Evolutionary conservation across 92 coral and sea anemone genomes (phyloP), one percentile per base, ranked within the genome.

Genomic region (Siderastrea siderea): DNA sequence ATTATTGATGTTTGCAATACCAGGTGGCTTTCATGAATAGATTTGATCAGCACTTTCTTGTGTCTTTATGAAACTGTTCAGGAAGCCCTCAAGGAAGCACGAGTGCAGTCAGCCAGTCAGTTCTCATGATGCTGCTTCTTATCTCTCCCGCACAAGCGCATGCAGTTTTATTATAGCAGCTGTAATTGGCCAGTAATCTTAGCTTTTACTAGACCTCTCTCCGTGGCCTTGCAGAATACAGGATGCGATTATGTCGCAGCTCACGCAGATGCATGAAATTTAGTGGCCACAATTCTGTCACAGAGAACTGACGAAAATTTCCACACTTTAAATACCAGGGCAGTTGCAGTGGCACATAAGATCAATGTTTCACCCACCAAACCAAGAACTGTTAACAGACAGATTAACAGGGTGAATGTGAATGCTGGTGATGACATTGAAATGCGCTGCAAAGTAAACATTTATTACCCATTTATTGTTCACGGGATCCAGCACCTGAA

Each of bases 331-430:
- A 83, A 64, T 73, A 58, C 51, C 55, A 89, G 92, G 61, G 84
- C 91, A 45, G 60, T 71, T 52, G 73, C 78, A 83, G 75, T 91
- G 53, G 88, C 88, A 59, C 47, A 63, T 55, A 70, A 77, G 47
- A 61, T 91, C 75, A 85, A 67, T 71, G 88, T 91, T 44, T 74
- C 75, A 78, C 90, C 88, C 17, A 71, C 79, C 14, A 91, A 86
- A 88, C 94, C 94, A 26, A 82, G 91, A 78, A 91, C 76, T 17
- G 60, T 84, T 43, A 71, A 50, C 71, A 87, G 84, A 43, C 88
- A 91, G 74, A 64, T 50, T 50, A 79, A 91, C 66, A 74, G 88
- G 13, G 91, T 88, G 43, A 87, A 87, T 65, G 86, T 91, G 17
- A 14, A 59, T 73, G 87, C 26, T 75, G 75, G 47, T 44, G 68